Evolutionary conservation across 2,888 invertebrate genomes (phyloP), one percentile per base, ranked within the genome.

Genomic region (Tryphoninae sp.): DNA sequence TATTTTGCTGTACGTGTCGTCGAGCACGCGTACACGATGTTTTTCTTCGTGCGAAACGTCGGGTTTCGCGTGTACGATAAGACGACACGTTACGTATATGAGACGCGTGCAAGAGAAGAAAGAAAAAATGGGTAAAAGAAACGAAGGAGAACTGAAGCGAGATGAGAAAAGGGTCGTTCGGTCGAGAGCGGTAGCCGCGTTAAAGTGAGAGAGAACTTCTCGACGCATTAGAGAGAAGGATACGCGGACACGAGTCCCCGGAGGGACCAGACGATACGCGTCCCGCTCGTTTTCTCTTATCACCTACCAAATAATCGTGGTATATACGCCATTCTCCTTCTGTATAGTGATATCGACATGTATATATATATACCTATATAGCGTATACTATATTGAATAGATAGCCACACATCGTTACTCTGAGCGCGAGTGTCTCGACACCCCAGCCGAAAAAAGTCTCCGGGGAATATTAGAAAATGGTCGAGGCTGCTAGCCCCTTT

Each of bases 241-340:
- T 89, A 59, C 19, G 49, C 88, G 19, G 55, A 86, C 83, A 84
- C 75, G 83, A 80, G 79, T 89, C 89, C 88, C 90, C 42, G 67
- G 89, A 86, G 90, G 84, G 86, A 85, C 74, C 72, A 69, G 55
- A 85, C 87, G 88, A 90, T 88, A 89, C 85, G 84, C 85, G 76
- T 69, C 72, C 33, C 78, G 80, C 81, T 84, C 83, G 80, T 83
- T 84, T 81, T 79, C 81, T 87, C 90, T 90, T 91, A 91, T 91
- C 90, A 90, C 89, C 89, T 87, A 89, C 89, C 90, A 88, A 90
- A 91, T 91, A 90, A 90, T 90, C 88, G 90, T 87, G 88, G 90
- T 89, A 90, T 40, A 73, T 40, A 69, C 8, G 51, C 19, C 67
- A 67, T 69, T 53, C 42, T 53, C 62, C 55, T 71, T 71, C 55